Evolutionary conservation across 2,797 vertebrate species (phyloP).

Genomic region (Luscinia luscinia): DNA sequence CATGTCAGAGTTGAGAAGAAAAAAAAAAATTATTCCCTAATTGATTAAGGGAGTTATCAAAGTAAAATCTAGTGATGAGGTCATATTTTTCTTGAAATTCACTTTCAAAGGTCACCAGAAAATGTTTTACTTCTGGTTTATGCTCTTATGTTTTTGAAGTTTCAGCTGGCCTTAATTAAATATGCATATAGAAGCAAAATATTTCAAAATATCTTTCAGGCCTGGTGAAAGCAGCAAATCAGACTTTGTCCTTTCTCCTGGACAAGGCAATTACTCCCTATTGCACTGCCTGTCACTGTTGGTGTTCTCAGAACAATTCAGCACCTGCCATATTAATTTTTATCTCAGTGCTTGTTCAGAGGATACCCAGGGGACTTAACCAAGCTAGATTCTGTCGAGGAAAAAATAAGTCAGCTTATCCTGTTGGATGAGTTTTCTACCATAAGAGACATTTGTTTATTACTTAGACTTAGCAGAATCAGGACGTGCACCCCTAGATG

Average conservation of each 20-base stretch:
- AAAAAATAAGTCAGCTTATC: not conserved
- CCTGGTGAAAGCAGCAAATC: not conserved
- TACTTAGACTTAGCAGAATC: not conserved
- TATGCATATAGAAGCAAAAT: not conserved
- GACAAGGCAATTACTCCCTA: not conserved
- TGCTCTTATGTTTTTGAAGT: not conserved
- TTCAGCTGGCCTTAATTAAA: not conserved
- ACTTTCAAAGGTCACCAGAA: not conserved
- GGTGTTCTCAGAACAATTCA: not conserved
- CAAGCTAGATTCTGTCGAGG: not conserved
- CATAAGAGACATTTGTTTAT: fast-evolving
- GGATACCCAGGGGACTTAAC: not conserved
- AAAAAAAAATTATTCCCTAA: not conserved
- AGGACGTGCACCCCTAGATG: not conserved
- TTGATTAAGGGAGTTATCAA: not conserved
- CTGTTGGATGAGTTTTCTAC: not conserved
- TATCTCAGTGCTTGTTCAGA: not conserved
- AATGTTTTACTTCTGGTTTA: not conserved
- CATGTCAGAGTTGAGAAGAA: not conserved
- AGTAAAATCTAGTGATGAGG: not conserved
- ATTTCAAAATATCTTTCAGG: not conserved
- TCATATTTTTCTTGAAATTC: not conserved
- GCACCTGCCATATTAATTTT: not conserved
- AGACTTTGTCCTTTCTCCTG: not conserved
- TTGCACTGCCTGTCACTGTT: not conserved